These are phyloP conservation scores for Tiliqua scincoides DNA, from an alignment of 2,113 vertebrate genomes.

Conservation along the genomic window DNA sequence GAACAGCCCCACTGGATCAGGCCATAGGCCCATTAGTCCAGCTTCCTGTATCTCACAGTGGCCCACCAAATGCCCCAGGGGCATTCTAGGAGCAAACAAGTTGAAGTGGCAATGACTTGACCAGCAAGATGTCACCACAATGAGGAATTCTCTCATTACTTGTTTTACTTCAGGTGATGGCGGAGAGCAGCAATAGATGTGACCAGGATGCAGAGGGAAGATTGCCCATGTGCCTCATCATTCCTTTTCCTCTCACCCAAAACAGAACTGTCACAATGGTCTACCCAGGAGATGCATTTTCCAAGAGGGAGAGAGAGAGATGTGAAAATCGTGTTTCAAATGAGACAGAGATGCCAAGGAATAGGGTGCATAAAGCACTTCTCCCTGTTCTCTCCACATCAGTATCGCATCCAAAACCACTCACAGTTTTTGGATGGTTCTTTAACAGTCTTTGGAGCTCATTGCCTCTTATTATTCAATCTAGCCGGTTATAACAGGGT, in stretches of 20 bases:
- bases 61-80: too few species aligned
- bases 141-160: not conserved
- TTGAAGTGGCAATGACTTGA: not conserved
- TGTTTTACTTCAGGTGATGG: too few species aligned
- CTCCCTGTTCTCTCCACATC: not conserved
- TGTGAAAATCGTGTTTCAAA: not conserved
- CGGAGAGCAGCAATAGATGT: not conserved
- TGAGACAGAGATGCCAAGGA: not conserved
- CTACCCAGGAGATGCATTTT: not conserved
- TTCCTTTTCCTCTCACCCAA: not conserved
- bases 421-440: not conserved
- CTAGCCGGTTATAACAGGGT: not conserved
- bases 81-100: too few species aligned
- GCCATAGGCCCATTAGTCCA: too few species aligned
- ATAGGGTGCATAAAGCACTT: not conserved
- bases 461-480: not conserved
- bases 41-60: too few species aligned
- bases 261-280: not conserved
- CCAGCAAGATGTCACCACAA: not conserved
- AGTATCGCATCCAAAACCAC: not conserved
- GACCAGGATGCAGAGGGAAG: not conserved
- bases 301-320: not conserved
- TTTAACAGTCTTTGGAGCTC: not conserved
- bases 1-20: not conserved
- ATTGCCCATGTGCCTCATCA: not conserved